phyloP scores from a whole-genome alignment of 37 sponge, comb jelly and placozoan genomes.

The Aphrocallistes beatrix region DNA sequence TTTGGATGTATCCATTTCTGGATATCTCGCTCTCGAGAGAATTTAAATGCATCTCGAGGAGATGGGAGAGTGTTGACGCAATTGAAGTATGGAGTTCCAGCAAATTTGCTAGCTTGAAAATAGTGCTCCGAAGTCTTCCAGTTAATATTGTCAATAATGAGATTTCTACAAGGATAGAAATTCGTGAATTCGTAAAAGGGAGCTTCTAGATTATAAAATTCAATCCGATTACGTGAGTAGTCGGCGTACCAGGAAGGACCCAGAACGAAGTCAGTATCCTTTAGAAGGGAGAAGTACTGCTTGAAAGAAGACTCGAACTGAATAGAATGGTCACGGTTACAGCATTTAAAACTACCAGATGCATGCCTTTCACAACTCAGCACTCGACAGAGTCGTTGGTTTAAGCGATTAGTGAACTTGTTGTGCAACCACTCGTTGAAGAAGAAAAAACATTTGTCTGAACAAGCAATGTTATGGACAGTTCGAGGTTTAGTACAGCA shows the following conservation, averaged over 20 bases:
- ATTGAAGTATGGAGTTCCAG: neutral
- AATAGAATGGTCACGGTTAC: neutral
- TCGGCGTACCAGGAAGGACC: neutral
- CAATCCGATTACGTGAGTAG: neutral
- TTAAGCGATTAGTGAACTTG: neutral
- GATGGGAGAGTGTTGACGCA: neutral
- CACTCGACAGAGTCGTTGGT: neutral
- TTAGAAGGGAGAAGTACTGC: neutral
- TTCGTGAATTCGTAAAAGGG: constrained; percentile 13
- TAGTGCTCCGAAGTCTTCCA: neutral
- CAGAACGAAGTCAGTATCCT: neutral
- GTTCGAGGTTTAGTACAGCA: neutral
- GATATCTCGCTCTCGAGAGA: neutral
- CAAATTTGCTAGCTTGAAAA: neutral
- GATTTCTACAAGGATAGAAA: neutral
- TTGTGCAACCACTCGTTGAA: neutral
- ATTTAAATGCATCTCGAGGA: neutral
- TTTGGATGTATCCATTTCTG: neutral
- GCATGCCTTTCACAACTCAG: neutral
- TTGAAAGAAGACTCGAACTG: neutral
- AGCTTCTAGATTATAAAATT: neutral
- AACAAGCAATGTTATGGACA: neutral
- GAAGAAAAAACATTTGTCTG: neutral
- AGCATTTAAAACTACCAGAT: neutral
- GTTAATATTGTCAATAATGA: neutral